A percentile compares a stretch with the other conserved stretches of the same genome.
These are phyloP conservation scores for Kradibia gibbosae DNA, from an alignment of 1,140 invertebrate species.

Conservation along the genomic window DNA sequence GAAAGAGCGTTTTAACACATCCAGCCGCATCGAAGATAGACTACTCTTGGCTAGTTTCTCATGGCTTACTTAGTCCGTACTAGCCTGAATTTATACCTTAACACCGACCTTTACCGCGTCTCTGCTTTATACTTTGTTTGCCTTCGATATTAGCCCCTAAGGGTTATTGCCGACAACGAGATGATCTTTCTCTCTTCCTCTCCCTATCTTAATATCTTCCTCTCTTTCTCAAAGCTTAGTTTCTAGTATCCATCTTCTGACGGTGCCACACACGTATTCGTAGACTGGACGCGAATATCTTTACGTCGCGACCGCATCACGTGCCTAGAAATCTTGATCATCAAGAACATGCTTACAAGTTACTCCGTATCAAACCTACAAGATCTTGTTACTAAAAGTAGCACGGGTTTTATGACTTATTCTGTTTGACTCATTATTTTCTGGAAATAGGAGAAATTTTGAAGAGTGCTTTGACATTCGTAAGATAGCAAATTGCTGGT, in stretches of 20 bases:
- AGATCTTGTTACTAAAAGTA: conserved; percentile 15
- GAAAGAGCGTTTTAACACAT: conserved; percentile 43
- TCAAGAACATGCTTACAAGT: conserved; percentile 32
- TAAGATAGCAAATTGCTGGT: too few relatives aligned
- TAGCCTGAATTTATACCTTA: conserved; percentile 56
- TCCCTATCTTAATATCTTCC: too few relatives aligned
- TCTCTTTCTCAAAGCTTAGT: not conserved
- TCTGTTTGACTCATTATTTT: conserved; percentile 11
- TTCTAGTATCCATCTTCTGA: not conserved
- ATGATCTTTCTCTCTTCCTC: not conserved
- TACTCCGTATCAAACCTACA: not conserved
- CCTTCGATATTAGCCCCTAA: conserved; percentile 66
- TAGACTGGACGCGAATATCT: conserved; percentile 61
- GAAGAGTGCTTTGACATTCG: not conserved
- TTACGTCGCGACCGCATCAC: conserved; percentile 61
- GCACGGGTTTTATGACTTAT: conserved; percentile 24
- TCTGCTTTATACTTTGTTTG: conserved; percentile 71
- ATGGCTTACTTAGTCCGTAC: conserved; percentile 62
- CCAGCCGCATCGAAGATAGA: conserved; percentile 42
- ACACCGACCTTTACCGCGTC: not conserved
- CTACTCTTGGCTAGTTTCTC: conserved; percentile 63
- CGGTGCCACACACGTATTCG: not conserved
- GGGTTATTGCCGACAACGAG: conserved; percentile 64
- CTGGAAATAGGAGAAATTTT: not conserved
- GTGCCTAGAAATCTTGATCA: conserved; percentile 67